Base-by-base conservation (phyloP, 1,140 invertebrate genomes). In the Drosophila burlai region DNA sequence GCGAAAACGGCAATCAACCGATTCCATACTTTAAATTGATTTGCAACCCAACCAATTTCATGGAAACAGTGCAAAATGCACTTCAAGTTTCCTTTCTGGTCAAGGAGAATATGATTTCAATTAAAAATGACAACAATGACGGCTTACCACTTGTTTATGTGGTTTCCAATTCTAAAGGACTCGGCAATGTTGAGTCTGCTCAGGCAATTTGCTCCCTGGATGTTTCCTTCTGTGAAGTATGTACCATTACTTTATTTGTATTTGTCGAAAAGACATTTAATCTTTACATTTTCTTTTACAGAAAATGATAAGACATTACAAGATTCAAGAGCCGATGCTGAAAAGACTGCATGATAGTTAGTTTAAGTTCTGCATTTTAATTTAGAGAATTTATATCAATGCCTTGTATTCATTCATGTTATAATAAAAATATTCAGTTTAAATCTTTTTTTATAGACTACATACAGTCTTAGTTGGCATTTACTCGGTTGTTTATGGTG, bases 21-120 rank as follows among this genome's bases (percentile, higher is more conserved):
- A 90, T 91, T 38, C 85, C 90, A 6, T 91, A 90, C 42, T 91
- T 76, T 4, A 90, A 92, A 65, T 26, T 92, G 26, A 91, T 91
- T 26, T 73, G 69, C 26, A 69, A 92, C 73, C 90, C 89, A 0
- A 31, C 69, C 2, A 64, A 91, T 26, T 91, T 86, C 16, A 91
- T 91, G 89, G 72, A 83, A 11, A 83, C 73, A 6, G 79, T 91
- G 45, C 82, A 91, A 24, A 92, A 86, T 55, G 76, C 84, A 13
- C 60, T 91, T 31, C 80, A 81, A 40, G 26, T 91, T 6, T 83
- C 90, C 24, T 92, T 91, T 63, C 61, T 91, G 43, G 50, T 81
- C 13, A 80, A 80, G 46, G 90, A 91, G 49, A 81, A 91, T 54
- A 42, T 65, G 10, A 61, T 92, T 45, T 21, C 34, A 9, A 43